Conservation (phyloP, 2,888 invertebrate species). For the Phortica okadai region DNA sequence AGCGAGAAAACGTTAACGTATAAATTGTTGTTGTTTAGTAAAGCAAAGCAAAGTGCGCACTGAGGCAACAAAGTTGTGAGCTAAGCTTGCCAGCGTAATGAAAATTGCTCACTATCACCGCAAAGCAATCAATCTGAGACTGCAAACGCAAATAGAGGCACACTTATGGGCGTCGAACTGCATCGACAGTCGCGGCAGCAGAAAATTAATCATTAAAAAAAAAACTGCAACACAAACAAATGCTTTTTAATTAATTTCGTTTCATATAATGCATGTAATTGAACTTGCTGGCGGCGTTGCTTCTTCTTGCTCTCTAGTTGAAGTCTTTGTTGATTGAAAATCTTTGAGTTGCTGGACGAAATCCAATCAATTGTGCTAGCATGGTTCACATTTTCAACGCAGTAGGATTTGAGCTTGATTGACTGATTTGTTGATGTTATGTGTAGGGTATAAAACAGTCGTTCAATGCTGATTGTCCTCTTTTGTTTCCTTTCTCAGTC, state of each 20-base stretch:
- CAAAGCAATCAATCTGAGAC: not conserved
- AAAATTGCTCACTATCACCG: not conserved
- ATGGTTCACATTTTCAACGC: too few relatives aligned
- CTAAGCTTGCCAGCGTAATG: not conserved
- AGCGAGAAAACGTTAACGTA: not conserved
- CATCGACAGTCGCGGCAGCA: not conserved
- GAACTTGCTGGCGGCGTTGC: not conserved
- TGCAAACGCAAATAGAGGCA: not conserved
- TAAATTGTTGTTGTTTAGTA: not conserved
- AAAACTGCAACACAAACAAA: not conserved
- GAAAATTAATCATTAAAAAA: not conserved
- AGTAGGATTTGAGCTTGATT: too few relatives aligned
- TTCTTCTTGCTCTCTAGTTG: too few relatives aligned
- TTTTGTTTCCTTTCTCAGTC: not conserved
- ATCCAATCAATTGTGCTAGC: too few relatives aligned
- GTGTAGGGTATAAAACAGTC: too few relatives aligned
- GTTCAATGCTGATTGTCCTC: too few relatives aligned
- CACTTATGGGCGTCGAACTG: too few relatives aligned
- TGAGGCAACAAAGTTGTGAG: not conserved
- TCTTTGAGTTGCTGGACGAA: too few relatives aligned
- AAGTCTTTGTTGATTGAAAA: too few relatives aligned
- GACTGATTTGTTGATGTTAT: too few relatives aligned
- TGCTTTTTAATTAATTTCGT: not conserved
- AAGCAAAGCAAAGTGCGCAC: not conserved
- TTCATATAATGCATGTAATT: not conserved